Evolutionary conservation across 2,797 vertebrate genomes (phyloP).

Genomic region (Muraenolepis orangiensis): DNA sequence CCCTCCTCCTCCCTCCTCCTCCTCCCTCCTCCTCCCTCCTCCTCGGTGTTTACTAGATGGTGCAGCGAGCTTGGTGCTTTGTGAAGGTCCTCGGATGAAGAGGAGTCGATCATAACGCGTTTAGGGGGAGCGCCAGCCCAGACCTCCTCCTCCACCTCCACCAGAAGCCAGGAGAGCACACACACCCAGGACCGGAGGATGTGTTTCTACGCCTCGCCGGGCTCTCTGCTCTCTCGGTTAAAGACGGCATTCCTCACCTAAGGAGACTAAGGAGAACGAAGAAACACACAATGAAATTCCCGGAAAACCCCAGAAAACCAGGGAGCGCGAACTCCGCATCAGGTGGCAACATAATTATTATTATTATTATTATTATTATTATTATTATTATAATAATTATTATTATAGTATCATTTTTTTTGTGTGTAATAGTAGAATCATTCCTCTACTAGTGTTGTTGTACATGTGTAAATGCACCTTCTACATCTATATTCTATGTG

Average conservation of each 20-base stretch:
- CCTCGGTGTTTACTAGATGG: slow-evolving; percentile 32
- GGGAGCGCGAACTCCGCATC: slow-evolving; percentile 65
- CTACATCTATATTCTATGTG: too few relatives aligned
- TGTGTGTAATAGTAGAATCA: too few relatives aligned
- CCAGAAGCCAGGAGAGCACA: neutral
- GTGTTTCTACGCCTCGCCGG: slow-evolving; percentile 43
- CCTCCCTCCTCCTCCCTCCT: neutral
- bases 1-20: neutral
- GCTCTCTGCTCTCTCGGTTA: slow-evolving; percentile 48
- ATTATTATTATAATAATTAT: too few relatives aligned
- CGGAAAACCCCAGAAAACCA: slow-evolving; percentile 71
- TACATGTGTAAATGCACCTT: too few relatives aligned
- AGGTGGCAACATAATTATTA: slow-evolving; percentile 60
- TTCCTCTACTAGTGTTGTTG: too few relatives aligned
- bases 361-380: too few relatives aligned
- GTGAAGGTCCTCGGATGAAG: slow-evolving; percentile 9
- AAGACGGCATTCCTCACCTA: slow-evolving; percentile 37
- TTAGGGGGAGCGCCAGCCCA: neutral
- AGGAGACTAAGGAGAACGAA: slow-evolving; percentile 14
- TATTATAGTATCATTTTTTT: too few relatives aligned
- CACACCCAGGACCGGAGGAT: slow-evolving; percentile 33
- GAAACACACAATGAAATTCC: slow-evolving; percentile 71
- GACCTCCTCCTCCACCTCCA: neutral
- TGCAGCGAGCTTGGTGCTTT: slow-evolving; percentile 45
- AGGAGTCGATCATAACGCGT: neutral